These are phyloP conservation scores for Labeo rohita DNA, from an alignment of 2,113 vertebrate species.

Conservation along the genomic window DNA sequence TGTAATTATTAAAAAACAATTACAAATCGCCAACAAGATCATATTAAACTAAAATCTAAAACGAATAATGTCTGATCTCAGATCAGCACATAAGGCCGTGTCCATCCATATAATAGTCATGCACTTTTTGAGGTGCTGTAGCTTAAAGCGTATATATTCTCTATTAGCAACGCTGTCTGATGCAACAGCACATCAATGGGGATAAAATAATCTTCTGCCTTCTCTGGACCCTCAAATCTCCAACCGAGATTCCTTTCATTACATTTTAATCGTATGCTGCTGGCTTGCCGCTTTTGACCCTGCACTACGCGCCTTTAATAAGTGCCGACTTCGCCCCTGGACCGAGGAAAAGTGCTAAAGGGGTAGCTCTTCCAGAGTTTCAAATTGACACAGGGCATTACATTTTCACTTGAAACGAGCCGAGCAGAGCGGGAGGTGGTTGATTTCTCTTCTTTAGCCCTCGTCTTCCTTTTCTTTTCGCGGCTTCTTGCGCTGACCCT, in stretches of 20 bases:
- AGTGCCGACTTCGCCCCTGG: slow-evolving; percentile 76
- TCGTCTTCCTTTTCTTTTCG: slow-evolving; percentile 52
- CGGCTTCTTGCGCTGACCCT: slow-evolving; percentile 64
- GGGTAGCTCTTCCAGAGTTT: slow-evolving; percentile 67
- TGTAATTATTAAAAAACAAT: not conserved
- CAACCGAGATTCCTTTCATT: slow-evolving; percentile 79
- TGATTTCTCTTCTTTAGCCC: slow-evolving; percentile 36
- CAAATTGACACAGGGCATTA: slow-evolving; percentile 72
- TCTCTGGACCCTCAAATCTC: slow-evolving; percentile 31
- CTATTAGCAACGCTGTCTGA: slow-evolving; percentile 29
- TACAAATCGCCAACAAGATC: slow-evolving; percentile 4
- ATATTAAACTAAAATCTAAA: not conserved
- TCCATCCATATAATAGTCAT: not conserved
- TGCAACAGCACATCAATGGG: slow-evolving; percentile 46
- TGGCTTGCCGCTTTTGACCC: slow-evolving; percentile 75
- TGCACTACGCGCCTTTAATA: slow-evolving; percentile 77
- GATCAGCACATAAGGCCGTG: not conserved
- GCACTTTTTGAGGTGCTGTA: not conserved
- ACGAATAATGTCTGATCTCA: not conserved
- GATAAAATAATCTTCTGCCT: slow-evolving; percentile 46
- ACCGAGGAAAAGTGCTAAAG: slow-evolving; percentile 72
- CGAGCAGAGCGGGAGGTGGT: not conserved
- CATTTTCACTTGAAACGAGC: slow-evolving; percentile 69
- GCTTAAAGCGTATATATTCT: slow-evolving; percentile 35
- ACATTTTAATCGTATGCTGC: slow-evolving; percentile 78